Evolutionary conservation across 2,113 vertebrate genomes (phyloP).

Genomic region (Campylomormyrus numenius): DNA sequence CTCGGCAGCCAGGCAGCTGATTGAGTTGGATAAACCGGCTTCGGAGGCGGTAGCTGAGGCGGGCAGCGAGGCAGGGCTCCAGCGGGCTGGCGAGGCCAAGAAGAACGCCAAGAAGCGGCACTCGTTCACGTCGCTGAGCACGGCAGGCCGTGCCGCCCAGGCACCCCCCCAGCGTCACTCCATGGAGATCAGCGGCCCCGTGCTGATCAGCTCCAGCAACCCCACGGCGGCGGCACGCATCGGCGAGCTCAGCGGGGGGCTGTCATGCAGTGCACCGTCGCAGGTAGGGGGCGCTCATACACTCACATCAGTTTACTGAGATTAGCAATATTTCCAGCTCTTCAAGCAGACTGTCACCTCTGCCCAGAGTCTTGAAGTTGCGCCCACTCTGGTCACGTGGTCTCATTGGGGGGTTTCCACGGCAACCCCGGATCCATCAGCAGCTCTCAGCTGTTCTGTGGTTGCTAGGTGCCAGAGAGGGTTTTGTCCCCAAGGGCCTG

Average conservation of each 20-base stretch:
- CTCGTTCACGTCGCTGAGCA: slow-evolving; percentile 96
- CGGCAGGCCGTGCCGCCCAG: slow-evolving; percentile 89
- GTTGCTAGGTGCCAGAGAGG: slow-evolving; percentile 32
- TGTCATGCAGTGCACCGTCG: slow-evolving; percentile 93
- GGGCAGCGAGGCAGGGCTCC: slow-evolving; percentile 69
- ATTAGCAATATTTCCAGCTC: slow-evolving; percentile 15
- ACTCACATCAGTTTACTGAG: no score
- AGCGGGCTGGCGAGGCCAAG: slow-evolving; percentile 78
- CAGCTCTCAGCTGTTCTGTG: slow-evolving; percentile 46
- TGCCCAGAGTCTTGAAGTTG: slow-evolving; percentile 46
- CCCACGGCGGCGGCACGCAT: slow-evolving; percentile 90
- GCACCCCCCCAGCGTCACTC: slow-evolving; percentile 89
- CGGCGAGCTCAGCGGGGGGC: slow-evolving; percentile 79
- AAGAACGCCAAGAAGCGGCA: slow-evolving; percentile 98
- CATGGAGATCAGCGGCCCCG: slow-evolving; percentile 96
- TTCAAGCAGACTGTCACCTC: slow-evolving; percentile 23
- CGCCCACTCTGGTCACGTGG: slow-evolving; percentile 46
- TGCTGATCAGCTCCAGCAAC: slow-evolving; percentile 97
- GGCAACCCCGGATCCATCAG: slow-evolving; percentile 43
- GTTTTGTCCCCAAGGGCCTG: slow-evolving; percentile 3
- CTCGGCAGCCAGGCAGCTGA: slow-evolving; percentile 85
- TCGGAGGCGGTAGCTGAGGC: slow-evolving; percentile 69
- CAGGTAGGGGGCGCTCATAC: slow-evolving; percentile 66
- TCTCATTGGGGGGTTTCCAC: slow-evolving; percentile 47
- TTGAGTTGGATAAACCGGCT: slow-evolving; percentile 84